A percentile compares a stretch with the other conserved stretches of the same genome.
Evolutionary conservation across 2,113 vertebrate species (phyloP).

Genomic region (Barnardius zonarius): DNA sequence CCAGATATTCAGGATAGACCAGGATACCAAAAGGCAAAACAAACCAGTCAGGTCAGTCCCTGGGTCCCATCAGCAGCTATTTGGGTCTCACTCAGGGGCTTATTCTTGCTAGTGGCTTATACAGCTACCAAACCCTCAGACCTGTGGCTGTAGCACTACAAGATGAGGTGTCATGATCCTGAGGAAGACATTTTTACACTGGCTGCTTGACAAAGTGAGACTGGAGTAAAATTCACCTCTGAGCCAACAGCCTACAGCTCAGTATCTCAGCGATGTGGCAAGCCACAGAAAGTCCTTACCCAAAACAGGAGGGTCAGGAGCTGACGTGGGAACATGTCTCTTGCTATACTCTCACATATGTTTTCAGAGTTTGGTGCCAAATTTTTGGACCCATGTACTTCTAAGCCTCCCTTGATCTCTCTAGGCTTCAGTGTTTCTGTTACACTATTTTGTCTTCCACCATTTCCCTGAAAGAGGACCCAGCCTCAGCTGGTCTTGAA

Average conservation of each 20-base stretch:
- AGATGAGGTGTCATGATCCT: background rate
- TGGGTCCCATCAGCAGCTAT: background rate
- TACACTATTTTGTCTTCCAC: background rate
- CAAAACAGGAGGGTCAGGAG: background rate
- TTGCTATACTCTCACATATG: fast-evolving
- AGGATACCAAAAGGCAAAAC: background rate
- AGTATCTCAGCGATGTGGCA: background rate
- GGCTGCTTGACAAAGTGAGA: background rate
- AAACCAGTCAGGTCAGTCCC: background rate
- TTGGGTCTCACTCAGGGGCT: background rate
- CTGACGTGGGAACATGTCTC: background rate
- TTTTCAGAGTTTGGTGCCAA: background rate
- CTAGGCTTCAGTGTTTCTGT: background rate
- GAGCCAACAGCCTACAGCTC: background rate
- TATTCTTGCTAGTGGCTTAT: background rate
- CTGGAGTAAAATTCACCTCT: background rate
- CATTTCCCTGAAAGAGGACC: background rate
- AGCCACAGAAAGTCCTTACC: background rate
- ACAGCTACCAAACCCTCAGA: background rate
- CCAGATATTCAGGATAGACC: background rate
- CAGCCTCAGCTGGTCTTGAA: background rate
- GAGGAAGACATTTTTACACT: background rate
- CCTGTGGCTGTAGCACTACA: background rate
- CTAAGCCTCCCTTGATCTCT: background rate
- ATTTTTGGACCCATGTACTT: background rate